Conservation (phyloP, 2,888 invertebrate species). For the Neuroscelio doddi region DNA sequence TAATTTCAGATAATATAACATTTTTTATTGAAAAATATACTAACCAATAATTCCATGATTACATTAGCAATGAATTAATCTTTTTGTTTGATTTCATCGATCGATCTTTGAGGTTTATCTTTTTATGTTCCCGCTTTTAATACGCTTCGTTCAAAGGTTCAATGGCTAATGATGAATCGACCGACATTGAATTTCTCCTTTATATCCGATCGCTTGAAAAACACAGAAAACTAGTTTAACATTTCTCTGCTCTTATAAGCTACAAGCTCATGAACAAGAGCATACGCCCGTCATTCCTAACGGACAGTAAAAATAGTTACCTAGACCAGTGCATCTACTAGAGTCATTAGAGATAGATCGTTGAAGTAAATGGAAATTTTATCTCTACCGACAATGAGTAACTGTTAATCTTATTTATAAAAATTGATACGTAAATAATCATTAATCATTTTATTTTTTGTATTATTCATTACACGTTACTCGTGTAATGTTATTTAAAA, state of each 20-base stretch:
- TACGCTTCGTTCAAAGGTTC: constrained; percentile 53
- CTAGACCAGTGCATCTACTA: constrained; percentile 47
- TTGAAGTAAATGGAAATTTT: constrained; percentile 14
- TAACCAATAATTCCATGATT: constrained; percentile 63
- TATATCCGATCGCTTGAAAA: constrained; percentile 66
- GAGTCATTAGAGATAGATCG: constrained; percentile 47
- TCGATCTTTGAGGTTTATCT: constrained; percentile 15
- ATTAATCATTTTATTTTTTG: too few relatives aligned
- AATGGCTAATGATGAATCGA: constrained; percentile 64
- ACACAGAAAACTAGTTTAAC: constrained; percentile 69
- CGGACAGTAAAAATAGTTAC: constrained; percentile 52
- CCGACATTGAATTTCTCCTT: constrained; percentile 70
- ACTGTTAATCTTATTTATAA: too few relatives aligned
- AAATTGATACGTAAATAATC: too few relatives aligned
- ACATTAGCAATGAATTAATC: constrained; percentile 6
- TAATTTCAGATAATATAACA: background rate
- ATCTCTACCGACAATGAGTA: constrained; percentile 15
- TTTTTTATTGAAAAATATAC: constrained; percentile 43
- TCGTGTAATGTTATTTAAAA: too few relatives aligned
- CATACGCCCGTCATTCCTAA: constrained; percentile 41
- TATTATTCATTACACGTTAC: too few relatives aligned
- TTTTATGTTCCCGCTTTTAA: constrained; percentile 29
- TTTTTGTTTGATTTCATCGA: constrained; percentile 39
- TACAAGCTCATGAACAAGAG: constrained; percentile 20
- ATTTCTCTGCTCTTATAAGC: constrained; percentile 63